phyloP scores from a whole-genome alignment of 2,797 vertebrate species.

The Xiphorhynchus erythropygius region DNA sequence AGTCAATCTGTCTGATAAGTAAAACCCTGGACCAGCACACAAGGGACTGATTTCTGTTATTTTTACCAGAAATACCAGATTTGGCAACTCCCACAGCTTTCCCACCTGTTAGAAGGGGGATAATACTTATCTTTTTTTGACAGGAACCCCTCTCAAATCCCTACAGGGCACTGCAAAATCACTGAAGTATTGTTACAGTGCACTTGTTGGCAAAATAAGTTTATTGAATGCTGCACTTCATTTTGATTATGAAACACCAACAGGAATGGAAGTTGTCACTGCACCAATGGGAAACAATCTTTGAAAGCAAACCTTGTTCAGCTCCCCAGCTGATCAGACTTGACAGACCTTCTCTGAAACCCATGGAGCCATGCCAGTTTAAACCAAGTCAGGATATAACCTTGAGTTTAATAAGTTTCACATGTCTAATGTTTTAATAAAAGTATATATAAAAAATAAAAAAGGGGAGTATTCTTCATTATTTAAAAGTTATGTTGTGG shows the following conservation, averaged over 20 bases:
- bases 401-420: not conserved
- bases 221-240: not conserved
- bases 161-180: not conserved
- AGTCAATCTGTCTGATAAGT: not conserved
- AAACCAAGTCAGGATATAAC: not conserved
- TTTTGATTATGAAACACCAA: not conserved
- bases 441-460: not conserved
- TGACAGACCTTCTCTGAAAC: not conserved
- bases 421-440: not conserved
- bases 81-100: not conserved
- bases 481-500: not conserved
- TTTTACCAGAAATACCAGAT: not conserved
- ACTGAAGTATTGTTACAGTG: not conserved
- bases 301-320: not conserved
- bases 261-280: not conserved
- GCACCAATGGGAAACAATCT: not conserved
- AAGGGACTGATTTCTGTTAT: not conserved
- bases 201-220: not conserved
- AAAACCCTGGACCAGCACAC: not conserved
- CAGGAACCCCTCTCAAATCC: not conserved
- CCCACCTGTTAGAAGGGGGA: not conserved
- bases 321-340: slow-evolving; percentile 7
- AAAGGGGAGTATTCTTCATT: not conserved
- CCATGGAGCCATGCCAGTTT: not conserved
- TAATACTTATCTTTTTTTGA: not conserved